phyloP scores from a whole-genome alignment of 2,797 vertebrate species.

The Alauda arvensis region DNA sequence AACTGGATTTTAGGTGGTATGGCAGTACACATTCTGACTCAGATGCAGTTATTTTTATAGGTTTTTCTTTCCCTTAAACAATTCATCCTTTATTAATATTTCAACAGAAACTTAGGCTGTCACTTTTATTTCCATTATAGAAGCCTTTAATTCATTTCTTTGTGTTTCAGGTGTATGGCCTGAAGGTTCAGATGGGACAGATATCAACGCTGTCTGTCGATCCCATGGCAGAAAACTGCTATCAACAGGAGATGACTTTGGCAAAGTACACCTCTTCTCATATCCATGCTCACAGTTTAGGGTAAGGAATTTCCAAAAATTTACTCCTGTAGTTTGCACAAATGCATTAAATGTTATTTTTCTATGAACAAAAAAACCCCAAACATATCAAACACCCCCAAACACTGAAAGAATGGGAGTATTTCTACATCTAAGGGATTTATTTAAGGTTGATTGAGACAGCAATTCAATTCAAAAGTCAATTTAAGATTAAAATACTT shows the following conservation, averaged over 20 bases:
- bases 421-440: not conserved
- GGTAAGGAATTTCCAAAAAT: conserved; percentile 70
- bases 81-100: not conserved
- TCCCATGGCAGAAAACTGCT: conserved; percentile 85
- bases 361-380: not conserved
- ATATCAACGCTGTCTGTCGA: conserved; percentile 91
- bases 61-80: not conserved
- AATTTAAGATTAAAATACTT: not conserved
- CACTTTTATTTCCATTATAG: not conserved
- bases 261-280: conserved; percentile 96
- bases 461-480: not conserved
- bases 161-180: conserved; percentile 89
- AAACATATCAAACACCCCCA: not conserved
- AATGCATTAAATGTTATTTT: not conserved
- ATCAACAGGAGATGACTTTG: conserved; percentile 95
- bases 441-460: not conserved
- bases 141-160: not conserved
- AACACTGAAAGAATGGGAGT: not conserved
- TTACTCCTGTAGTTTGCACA: not conserved
- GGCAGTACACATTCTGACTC: not conserved
- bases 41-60: not conserved
- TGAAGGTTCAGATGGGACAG: conserved; percentile 94
- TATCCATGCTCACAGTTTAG: conserved; percentile 94
- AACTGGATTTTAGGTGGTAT: not conserved
- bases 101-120: not conserved